Evolutionary conservation across 2,888 invertebrate genomes (phyloP).

Genomic region (Erannis defoliaria): DNA sequence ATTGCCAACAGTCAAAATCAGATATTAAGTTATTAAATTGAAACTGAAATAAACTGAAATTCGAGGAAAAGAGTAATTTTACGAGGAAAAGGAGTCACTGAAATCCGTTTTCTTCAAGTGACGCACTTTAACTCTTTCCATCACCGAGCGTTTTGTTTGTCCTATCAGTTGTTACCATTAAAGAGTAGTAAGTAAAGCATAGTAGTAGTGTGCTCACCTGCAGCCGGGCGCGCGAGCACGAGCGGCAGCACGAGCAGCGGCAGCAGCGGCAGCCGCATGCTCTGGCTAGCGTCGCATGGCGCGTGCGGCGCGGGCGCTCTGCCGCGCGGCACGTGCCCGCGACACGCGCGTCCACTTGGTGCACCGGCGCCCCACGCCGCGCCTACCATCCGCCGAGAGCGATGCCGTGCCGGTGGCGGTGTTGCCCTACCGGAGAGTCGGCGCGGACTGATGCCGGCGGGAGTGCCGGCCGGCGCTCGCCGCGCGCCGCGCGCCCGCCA

Average conservation of each 20-base stretch:
- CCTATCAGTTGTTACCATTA: too few species aligned
- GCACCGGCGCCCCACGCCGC: conserved; percentile 51
- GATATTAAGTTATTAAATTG: too few species aligned
- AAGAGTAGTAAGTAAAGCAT: background rate
- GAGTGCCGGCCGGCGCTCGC: conserved; percentile 45
- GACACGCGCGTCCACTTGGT: conserved; percentile 49
- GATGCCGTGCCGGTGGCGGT: conserved; percentile 51
- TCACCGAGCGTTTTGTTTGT: too few species aligned
- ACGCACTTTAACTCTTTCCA: too few species aligned
- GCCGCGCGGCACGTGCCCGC: conserved; percentile 46
- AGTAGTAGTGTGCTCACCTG: conserved; percentile 64
- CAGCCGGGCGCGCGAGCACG: conserved; percentile 81
- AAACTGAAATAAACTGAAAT: too few species aligned
- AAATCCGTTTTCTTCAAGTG: too few species aligned
- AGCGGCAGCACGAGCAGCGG: conserved; percentile 83
- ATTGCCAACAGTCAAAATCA: too few species aligned
- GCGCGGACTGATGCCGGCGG: conserved; percentile 66
- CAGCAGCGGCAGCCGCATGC: conserved; percentile 84
- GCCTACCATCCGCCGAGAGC: conserved; percentile 58
- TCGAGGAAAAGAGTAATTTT: background rate
- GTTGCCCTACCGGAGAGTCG: conserved; percentile 71
- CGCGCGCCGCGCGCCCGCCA: conserved; percentile 45
- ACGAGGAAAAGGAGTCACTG: background rate
- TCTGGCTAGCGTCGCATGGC: conserved; percentile 78
- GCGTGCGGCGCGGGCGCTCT: conserved; percentile 56